A percentile compares a stretch with the other conserved stretches of the same genome.
Conservation (phyloP, 2,797 vertebrate genomes). For the Xiphorhynchus erythropygius region DNA sequence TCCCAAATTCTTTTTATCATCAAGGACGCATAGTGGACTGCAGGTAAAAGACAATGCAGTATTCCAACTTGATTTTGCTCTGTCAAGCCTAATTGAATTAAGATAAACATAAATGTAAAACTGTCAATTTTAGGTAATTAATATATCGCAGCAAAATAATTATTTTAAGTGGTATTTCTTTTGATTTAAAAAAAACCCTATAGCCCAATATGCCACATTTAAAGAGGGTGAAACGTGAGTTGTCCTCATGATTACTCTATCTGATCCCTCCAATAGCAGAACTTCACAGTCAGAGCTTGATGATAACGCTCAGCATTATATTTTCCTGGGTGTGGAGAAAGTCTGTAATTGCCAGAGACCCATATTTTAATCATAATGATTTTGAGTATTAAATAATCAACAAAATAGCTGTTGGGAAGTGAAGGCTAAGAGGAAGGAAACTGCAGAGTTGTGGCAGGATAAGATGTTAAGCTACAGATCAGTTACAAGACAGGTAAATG, state of each 20-base stretch:
- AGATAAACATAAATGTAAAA: neutral
- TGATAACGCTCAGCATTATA: neutral
- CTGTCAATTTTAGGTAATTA: neutral
- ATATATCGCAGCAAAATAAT: neutral
- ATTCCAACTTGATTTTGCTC: neutral
- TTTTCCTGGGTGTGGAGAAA: neutral
- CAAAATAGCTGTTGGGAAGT: neutral
- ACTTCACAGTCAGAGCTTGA: neutral
- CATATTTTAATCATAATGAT: neutral
- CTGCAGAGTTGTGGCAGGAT: neutral
- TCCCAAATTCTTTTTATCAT: slow-evolving; percentile 92
- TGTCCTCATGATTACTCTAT: neutral
- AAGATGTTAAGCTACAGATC: neutral
- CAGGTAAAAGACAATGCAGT: slow-evolving; percentile 82
- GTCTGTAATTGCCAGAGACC: neutral
- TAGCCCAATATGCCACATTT: neutral
- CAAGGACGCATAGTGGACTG: slow-evolving; percentile 94
- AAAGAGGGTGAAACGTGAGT: neutral
- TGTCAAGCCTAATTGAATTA: neutral
- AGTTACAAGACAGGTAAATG: neutral
- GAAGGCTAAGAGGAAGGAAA: neutral
- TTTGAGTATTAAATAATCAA: neutral
- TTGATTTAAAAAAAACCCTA: neutral
- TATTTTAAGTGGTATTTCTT: neutral
- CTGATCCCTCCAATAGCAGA: neutral